Conservation (phyloP, 64 coral and sea anemone species). For the Stylophora pistillata region DNA sequence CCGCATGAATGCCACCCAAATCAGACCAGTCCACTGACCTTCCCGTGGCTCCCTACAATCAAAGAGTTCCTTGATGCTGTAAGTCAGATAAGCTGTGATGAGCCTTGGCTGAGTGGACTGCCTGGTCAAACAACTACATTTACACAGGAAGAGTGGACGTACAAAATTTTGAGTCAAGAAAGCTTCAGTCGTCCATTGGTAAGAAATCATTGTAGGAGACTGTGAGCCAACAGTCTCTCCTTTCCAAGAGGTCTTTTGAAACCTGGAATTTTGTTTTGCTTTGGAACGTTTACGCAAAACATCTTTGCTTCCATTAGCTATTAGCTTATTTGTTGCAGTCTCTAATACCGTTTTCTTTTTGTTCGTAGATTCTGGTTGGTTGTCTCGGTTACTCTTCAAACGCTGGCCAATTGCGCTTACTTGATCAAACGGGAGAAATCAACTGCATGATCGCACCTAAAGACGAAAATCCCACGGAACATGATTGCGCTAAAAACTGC, state of each 20-base stretch:
- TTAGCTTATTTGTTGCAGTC: no score
- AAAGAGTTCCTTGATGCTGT: conserved; percentile 38
- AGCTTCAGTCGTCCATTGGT: neutral
- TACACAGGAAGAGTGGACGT: conserved; percentile 16
- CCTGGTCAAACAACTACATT: neutral
- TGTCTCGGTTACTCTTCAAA: conserved; percentile 2
- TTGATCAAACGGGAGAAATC: conserved; percentile 40
- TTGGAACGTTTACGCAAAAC: no score
- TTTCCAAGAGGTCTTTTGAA: no score
- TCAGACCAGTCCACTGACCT: neutral
- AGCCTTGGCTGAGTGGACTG: conserved; percentile 12
- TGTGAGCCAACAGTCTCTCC: no score
- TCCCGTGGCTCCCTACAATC: conserved; percentile 8
- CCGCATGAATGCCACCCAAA: conserved; percentile 18
- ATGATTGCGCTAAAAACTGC: neutral
- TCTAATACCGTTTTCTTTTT: neutral
- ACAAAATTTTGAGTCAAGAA: conserved; percentile 27
- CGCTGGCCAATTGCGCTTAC: neutral
- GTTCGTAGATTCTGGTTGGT: conserved; percentile 9
- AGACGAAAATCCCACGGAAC: neutral
- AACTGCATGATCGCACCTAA: neutral
- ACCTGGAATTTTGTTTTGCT: no score
- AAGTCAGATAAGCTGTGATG: neutral
- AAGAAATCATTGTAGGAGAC: neutral
- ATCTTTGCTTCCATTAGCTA: no score